A percentile compares a stretch with the other conserved stretches of the same genome.
Evolutionary conservation across 2,113 vertebrate species (phyloP).

Genomic region (Cyphomyrus discorhynchus): DNA sequence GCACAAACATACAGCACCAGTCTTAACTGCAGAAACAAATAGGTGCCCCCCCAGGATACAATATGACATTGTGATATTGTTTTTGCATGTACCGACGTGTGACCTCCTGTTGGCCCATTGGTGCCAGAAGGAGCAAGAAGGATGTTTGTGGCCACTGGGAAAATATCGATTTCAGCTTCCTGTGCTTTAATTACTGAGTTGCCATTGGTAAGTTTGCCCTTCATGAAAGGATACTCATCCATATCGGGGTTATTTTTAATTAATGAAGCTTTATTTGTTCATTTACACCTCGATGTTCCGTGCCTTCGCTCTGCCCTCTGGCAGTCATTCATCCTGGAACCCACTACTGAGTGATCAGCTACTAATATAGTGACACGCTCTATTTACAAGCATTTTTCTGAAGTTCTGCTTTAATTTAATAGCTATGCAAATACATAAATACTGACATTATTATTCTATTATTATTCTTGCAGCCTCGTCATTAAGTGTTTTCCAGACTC

Average conservation of each 20-base stretch:
- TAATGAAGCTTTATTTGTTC: neutral
- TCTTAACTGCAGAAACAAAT: neutral
- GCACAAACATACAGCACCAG: neutral
- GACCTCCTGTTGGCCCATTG: neutral
- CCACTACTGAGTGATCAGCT: neutral
- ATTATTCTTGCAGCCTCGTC: neutral
- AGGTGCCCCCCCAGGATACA: neutral
- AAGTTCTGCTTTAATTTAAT: neutral
- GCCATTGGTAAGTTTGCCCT: neutral
- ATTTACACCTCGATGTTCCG: neutral
- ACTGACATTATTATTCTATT: neutral
- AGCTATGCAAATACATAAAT: neutral
- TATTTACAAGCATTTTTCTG: neutral
- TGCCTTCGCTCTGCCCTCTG: neutral
- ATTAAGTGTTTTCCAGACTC: neutral
- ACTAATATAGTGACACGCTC: neutral
- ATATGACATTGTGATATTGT: neutral
- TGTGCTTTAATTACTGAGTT: neutral
- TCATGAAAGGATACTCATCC: neutral
- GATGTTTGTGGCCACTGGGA: neutral
- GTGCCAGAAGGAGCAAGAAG: neutral
- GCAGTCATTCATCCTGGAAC: neutral
- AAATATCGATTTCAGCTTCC: neutral
- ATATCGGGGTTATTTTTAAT: neutral
- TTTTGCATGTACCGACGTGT: neutral